Evolutionary conservation across 2,888 invertebrate genomes (phyloP).

Genomic region (Tenthredo distinguenda): DNA sequence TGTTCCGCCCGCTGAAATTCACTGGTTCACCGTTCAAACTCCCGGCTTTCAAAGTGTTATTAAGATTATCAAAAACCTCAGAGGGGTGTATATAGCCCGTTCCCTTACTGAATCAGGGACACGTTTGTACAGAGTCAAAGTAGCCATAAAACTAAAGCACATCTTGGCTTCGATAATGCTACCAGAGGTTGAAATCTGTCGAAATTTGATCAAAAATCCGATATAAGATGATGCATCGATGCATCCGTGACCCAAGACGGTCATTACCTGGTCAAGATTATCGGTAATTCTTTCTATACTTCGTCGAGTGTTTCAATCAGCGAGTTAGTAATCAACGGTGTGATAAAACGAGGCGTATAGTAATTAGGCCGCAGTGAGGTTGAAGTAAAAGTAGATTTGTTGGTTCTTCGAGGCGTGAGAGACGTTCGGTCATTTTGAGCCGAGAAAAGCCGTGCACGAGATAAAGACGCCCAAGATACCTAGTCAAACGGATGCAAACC

Average conservation of each 20-base stretch:
- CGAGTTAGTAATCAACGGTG: background rate
- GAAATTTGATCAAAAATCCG: background rate
- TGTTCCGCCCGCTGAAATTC: background rate
- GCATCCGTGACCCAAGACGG: background rate
- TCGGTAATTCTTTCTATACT: background rate
- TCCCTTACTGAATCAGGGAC: background rate
- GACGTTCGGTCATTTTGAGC: constrained; percentile 51
- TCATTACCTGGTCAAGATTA: background rate
- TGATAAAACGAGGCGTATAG: background rate
- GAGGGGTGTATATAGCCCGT: background rate
- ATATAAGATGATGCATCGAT: too few relatives aligned
- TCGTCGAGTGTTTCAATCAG: background rate
- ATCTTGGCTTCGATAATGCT: background rate
- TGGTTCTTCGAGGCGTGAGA: constrained; percentile 53
- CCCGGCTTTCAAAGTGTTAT: background rate
- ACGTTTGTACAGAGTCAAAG: background rate
- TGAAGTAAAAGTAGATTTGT: background rate
- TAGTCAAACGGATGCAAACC: constrained; percentile 29
- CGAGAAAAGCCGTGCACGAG: constrained; percentile 56
- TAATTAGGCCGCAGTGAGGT: constrained; percentile 1
- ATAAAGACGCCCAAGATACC: constrained; percentile 48
- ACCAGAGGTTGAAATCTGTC: background rate
- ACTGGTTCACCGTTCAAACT: background rate
- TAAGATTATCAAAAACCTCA: background rate
- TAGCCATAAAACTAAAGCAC: background rate